Base-by-base conservation (phyloP, 2,113 vertebrate species). In the Neodontobutis hainanensis region DNA sequence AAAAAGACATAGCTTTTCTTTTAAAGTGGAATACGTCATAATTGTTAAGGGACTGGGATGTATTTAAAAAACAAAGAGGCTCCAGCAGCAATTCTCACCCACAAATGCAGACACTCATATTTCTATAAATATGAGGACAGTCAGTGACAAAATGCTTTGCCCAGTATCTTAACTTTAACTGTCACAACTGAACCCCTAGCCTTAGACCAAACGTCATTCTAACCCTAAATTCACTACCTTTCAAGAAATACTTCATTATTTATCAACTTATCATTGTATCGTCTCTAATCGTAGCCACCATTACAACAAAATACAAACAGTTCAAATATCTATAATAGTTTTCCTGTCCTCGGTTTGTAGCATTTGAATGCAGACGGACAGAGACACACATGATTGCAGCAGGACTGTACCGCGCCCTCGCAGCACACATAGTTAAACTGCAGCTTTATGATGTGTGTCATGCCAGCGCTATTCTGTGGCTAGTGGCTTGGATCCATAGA, bases 391-490 rank as follows among this genome's bases (percentile, higher is more conserved):
- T 88, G 84, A 55, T 63, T 80, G 65, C 73, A 60, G 79, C 74
- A 81, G 51, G 4, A 27, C 68, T 62, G 60, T n/a, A 48, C 67
- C 77, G 57, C 75, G 19, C 81, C 76, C 63, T 56, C 8, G 15
- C 51, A 68, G 50, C 70, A 48, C 70, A 45, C 70, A 59, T 38
- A 56, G 77, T 71, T 61, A 74, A 64, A 73, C 40, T 58, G 58
- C 56, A 61, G 78, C 63, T 69, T 61, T 43, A 32, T 73, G 78
- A 83, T 75, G 64, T 44, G 35, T 79, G 77, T 76, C 70, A 79
- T 70, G 72, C 80, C 77, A 75, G 50, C 57, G 78, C 69, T 81
- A 60, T 77, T 88, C 61, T 85, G 81, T 53, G 82, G 87, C 69
- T 56, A 27, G 68, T 61, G 78, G 80, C 82, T 88, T 70, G 68